phyloP scores from a whole-genome alignment of 2,888 invertebrate genomes.

The Eugnorisma glareosa region DNA sequence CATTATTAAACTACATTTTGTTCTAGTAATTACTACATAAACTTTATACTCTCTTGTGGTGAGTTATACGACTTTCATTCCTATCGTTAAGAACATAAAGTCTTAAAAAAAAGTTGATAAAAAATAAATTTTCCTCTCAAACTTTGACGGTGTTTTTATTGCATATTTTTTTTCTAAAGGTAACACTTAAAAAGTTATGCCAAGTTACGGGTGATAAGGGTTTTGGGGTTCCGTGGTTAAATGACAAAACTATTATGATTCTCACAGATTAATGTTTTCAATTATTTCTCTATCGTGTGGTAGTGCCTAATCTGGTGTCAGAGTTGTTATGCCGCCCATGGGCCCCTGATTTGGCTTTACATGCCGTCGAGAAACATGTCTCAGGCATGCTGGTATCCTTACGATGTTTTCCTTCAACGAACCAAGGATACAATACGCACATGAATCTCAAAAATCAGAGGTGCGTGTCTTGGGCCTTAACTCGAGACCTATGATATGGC shows the following conservation, averaged over 20 bases:
- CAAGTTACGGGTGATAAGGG: constrained; percentile 59
- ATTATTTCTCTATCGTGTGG: too few species aligned
- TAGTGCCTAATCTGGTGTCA: too few species aligned
- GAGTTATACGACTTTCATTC: constrained; percentile 33
- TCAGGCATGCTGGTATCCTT: too few species aligned
- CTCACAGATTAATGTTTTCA: too few species aligned
- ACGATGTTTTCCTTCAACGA: too few species aligned
- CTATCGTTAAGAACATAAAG: constrained; percentile 29
- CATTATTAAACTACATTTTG: constrained; percentile 37
- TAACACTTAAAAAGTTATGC: constrained; percentile 68
- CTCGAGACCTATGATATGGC: too few species aligned
- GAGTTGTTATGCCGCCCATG: too few species aligned
- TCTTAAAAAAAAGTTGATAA: constrained; percentile 29
- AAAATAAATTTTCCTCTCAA: constrained; percentile 41
- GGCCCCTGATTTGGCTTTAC: too few species aligned
- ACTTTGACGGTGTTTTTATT: constrained; percentile 65
- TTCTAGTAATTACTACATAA: constrained; percentile 50
- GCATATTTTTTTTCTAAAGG: constrained; percentile 59
- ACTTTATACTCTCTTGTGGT: constrained; percentile 28
- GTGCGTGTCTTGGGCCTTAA: too few species aligned
- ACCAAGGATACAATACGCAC: too few species aligned
- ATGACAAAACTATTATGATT: neutral
- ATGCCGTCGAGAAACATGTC: too few species aligned
- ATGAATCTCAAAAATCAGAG: too few species aligned
- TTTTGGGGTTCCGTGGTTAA: constrained; percentile 36